Base-by-base conservation (phyloP, 2,113 vertebrate species). In the Octodon degus region DNA sequence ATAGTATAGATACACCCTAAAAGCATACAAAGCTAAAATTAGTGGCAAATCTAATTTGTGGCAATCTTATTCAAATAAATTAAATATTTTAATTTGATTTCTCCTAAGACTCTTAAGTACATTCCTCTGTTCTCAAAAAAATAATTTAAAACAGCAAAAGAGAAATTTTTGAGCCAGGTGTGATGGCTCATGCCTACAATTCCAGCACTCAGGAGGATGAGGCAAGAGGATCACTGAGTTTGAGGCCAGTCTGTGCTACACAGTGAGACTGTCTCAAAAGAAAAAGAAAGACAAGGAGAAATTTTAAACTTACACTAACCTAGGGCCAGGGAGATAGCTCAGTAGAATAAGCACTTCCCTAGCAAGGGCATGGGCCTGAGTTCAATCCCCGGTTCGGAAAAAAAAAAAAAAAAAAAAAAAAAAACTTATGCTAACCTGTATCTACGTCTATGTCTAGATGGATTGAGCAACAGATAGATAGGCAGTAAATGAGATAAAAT, bases 21-120 rank as follows among this genome's bases (percentile, higher is more conserved):
- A 68, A 68, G n/a, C 32, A 68, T 30, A 9, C 30, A 68, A 10
- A 68, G 47, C 85, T 92, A 91, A 94, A 80, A 89, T n/a, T 32
- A 89, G 7, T 92, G 80, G 24, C 80, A 80, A 89, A 60, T 74
- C 72, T 91, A 97, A 91, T 65, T 67, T 80, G n/a, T 74, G 32
- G 47, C 30, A 89, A 89, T 50, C 43, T 84, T 63, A 85, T 72
- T 89, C 63, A 94, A 72, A 53, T 94, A 88, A 84, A 83, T 47
- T 90, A 81, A 63, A 55, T 25, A 76, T 85, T 72, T n/a, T 37
- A 68, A 68, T n/a, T 68, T 14, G 7, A n/a, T 68, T 68, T 34
- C 67, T 68, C 34, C 85, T 95, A 72, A 27, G 7, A 17, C 67
- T 68, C 34, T 89, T 95, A 72, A 27, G 7, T 81, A 95, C 2